Conservation (phyloP, 2,797 vertebrate genomes). For the Halcyon chelicuti region DNA sequence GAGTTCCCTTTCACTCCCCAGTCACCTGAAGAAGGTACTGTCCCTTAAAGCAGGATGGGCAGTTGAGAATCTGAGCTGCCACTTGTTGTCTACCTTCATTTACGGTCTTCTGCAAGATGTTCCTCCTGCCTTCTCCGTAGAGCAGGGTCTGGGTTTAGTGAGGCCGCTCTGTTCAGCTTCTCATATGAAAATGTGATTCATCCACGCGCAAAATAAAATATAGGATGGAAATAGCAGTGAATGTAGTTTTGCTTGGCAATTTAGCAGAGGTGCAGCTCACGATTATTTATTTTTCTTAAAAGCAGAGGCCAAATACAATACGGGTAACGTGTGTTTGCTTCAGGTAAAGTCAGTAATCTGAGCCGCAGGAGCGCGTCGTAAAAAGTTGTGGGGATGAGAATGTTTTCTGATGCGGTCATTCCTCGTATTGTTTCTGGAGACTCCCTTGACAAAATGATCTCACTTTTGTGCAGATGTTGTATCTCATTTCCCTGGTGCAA, state of each 20-base stretch:
- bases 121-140: not conserved
- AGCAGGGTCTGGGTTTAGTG: not conserved
- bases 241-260: not conserved
- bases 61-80: not conserved
- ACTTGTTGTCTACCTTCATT: not conserved
- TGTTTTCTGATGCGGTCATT: not conserved
- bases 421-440: not conserved
- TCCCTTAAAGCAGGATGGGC: not conserved
- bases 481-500: conserved; percentile 46
- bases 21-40: not conserved
- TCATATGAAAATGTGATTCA: not conserved
- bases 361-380: not conserved
- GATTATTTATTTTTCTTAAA: not conserved
- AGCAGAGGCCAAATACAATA: not conserved
- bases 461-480: conserved; percentile 53
- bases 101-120: not conserved
- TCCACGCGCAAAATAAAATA: not conserved
- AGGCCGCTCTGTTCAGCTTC: not conserved
- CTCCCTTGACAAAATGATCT: conserved; percentile 53
- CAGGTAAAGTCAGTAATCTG: not conserved
- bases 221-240: not conserved
- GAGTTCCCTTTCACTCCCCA: not conserved
- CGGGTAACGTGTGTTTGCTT: not conserved
- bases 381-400: not conserved
- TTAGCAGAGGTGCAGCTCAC: not conserved